Evolutionary conservation across 2,888 invertebrate genomes (phyloP).

Genomic region (Zaprionus bogoriensis): DNA sequence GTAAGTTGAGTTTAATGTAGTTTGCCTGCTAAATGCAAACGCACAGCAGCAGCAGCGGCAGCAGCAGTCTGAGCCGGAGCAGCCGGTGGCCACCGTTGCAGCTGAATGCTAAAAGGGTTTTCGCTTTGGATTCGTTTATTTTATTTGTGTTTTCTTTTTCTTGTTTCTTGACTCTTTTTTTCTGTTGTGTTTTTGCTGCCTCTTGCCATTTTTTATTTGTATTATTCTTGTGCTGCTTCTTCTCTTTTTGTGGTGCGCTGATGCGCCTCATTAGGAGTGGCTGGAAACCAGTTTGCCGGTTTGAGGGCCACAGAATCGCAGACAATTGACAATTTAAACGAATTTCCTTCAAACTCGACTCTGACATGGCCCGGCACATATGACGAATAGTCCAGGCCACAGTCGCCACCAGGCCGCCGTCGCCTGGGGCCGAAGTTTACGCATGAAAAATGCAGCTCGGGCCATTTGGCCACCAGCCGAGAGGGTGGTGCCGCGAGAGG

Average conservation of each 20-base stretch:
- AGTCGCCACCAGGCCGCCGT: background rate
- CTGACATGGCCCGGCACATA: constrained; percentile 71
- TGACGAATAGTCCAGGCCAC: constrained; percentile 69
- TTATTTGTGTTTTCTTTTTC: constrained; percentile 36
- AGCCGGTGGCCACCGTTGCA: constrained; percentile 64
- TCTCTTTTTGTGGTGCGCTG: constrained; percentile 44
- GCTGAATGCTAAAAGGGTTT: constrained; percentile 73
- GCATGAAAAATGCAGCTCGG: constrained; percentile 69
- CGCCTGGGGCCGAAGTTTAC: constrained; percentile 64
- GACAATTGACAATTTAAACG: constrained; percentile 77
- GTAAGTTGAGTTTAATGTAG: constrained; percentile 74
- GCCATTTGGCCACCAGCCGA: constrained; percentile 69
- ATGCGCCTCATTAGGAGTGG: constrained; percentile 75
- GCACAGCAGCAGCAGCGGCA: constrained; percentile 23
- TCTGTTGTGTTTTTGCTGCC: constrained; percentile 9
- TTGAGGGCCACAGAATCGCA: constrained; percentile 56
- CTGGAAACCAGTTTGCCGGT: constrained; percentile 71
- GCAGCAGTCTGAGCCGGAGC: constrained; percentile 22
- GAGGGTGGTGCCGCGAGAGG: constrained; percentile 26
- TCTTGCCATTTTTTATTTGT: constrained; percentile 13
- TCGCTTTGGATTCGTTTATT: constrained; percentile 58
- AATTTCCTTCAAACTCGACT: constrained; percentile 73
- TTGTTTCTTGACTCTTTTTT: constrained; percentile 9
- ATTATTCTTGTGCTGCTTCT: constrained; percentile 5
- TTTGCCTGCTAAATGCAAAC: constrained; percentile 73